Conservation (phyloP, 2,888 invertebrate species). For the Alloscopus bannaensis region DNA sequence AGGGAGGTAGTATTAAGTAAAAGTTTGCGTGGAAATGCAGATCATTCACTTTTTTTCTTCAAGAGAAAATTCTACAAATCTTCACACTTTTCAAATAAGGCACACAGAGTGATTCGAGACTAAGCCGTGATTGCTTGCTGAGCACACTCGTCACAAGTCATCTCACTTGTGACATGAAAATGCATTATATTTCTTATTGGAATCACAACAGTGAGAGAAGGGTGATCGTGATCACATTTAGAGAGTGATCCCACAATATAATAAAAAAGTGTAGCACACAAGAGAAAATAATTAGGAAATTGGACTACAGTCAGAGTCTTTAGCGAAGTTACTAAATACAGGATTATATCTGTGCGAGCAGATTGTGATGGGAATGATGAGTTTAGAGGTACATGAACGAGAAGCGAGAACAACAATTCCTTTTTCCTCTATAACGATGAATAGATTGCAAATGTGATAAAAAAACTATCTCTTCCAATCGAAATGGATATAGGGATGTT, state of each 20-base stretch:
- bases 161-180: too few species aligned
- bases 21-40: background rate
- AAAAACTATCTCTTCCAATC: background rate
- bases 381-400: background rate
- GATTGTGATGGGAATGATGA: background rate
- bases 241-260: background rate
- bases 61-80: conserved; percentile 29
- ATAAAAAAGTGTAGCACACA: conserved; percentile 2
- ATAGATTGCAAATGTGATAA: background rate
- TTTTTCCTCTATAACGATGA: background rate
- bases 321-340: conserved; percentile 7
- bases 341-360: background rate
- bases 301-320: conserved; percentile 16
- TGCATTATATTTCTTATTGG: conserved; percentile 22
- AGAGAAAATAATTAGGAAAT: conserved; percentile 47
- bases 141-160: too few species aligned
- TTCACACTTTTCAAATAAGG: too few species aligned
- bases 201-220: conserved; percentile 39
- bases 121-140: too few species aligned
- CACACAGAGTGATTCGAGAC: too few species aligned
- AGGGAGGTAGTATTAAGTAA: background rate
- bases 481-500: background rate
- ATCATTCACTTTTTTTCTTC: conserved; percentile 23
- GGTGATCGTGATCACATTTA: conserved; percentile 52
- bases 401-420: conserved; percentile 14